phyloP scores from a whole-genome alignment of 2,888 invertebrate species.

The Deilephila elpenor region DNA sequence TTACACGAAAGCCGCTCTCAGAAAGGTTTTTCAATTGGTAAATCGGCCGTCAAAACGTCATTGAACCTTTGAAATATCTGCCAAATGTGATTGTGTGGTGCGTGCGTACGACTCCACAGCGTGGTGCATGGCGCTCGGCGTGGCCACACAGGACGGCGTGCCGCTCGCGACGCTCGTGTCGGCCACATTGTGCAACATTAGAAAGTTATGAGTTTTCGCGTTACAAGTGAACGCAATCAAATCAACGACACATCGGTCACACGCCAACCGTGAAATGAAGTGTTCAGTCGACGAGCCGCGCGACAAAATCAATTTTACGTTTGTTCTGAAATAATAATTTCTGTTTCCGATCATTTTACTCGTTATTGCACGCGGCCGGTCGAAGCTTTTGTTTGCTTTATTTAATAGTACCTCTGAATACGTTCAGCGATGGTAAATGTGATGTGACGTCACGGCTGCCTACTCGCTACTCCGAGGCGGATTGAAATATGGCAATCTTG shows the following conservation, averaged over 20 bases:
- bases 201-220: slow-evolving; percentile 66
- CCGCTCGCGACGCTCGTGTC: slow-evolving; percentile 34
- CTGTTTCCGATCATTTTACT: slow-evolving; percentile 12
- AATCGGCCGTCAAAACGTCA: slow-evolving; percentile 66
- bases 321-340: slow-evolving; percentile 37
- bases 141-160: slow-evolving; percentile 76
- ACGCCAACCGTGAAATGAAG: slow-evolving; percentile 76
- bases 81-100: slow-evolving; percentile 74
- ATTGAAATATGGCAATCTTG: slow-evolving; percentile 16
- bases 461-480: background rate
- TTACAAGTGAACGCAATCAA: slow-evolving; percentile 56
- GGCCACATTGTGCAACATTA: slow-evolving; percentile 69
- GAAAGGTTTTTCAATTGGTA: slow-evolving; percentile 31
- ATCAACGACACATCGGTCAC: slow-evolving; percentile 69
- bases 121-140: slow-evolving; percentile 61
- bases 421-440: background rate
- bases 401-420: background rate
- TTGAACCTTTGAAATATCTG: slow-evolving; percentile 75
- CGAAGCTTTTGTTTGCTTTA: background rate
- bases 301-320: slow-evolving; percentile 66
- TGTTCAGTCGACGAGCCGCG: slow-evolving; percentile 52
- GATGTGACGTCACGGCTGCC: background rate
- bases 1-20: slow-evolving; percentile 41
- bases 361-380: background rate
- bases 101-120: background rate